Evolutionary conservation across 23 tunicate species (phyloP).

Genomic region (Trididemnum miniatum): DNA sequence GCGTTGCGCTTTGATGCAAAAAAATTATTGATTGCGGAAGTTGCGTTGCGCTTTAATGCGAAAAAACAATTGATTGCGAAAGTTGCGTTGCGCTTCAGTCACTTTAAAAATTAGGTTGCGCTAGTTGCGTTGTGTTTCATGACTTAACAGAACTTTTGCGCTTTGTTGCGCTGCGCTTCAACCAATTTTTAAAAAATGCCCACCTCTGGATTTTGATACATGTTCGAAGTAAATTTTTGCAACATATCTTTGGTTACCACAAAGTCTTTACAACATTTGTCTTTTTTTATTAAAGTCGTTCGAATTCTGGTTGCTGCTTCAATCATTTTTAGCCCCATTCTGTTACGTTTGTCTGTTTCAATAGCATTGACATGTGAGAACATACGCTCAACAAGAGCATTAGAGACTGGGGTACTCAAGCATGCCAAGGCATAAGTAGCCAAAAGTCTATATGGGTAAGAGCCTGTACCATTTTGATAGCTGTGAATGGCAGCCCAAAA

Average conservation of each 20-base stretch:
- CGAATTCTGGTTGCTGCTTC: conserved; percentile 8
- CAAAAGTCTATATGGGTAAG: not conserved
- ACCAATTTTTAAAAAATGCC: too few relatives aligned
- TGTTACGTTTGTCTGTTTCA: conserved; percentile 19
- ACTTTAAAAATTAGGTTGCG: too few relatives aligned
- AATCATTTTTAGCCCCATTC: conserved; percentile 3
- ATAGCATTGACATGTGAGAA: conserved; percentile 28
- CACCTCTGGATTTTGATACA: conserved; percentile 1
- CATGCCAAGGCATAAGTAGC: conserved; percentile 22
- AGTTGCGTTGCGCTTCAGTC: too few relatives aligned
- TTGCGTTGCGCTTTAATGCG: too few relatives aligned
- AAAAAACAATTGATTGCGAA: too few relatives aligned
- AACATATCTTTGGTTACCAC: conserved; percentile 11
- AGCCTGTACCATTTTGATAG: conserved; percentile 9
- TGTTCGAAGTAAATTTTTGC: not conserved
- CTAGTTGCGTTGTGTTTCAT: too few relatives aligned
- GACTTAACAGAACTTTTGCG: too few relatives aligned
- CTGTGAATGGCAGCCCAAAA: conserved; percentile 37
- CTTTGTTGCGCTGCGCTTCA: too few relatives aligned
- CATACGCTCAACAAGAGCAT: conserved; percentile 28
- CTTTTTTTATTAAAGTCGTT: not conserved
- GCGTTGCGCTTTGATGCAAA: too few relatives aligned
- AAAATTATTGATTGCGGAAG: too few relatives aligned
- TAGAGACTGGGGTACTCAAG: conserved; percentile 20
- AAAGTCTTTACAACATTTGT: conserved; percentile 32